Evolutionary conservation across 2,797 vertebrate genomes (phyloP).

Genomic region (Balearica regulorum): DNA sequence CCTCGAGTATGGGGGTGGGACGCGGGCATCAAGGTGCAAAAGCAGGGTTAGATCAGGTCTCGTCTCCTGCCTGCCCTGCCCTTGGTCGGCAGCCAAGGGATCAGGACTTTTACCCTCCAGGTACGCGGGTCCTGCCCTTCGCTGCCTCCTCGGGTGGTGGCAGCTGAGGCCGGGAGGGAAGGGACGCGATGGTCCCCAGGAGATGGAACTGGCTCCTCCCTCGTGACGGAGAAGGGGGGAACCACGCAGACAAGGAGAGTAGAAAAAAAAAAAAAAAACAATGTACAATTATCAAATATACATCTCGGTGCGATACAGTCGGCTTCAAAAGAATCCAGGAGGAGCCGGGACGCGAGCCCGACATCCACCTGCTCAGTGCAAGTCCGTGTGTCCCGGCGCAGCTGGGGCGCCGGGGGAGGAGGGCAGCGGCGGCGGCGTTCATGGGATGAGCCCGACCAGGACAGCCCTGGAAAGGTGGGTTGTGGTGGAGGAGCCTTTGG

Average conservation of each 20-base stretch:
- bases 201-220: background rate
- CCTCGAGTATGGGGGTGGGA: background rate
- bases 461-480: background rate
- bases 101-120: background rate
- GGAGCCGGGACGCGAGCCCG: background rate
- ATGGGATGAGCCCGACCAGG: accelerated
- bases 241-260: background rate
- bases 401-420: background rate
- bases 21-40: accelerated
- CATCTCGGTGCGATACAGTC: slow-evolving; percentile 11
- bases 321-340: background rate
- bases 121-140: background rate
- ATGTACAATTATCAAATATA: slow-evolving; percentile 61
- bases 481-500: background rate
- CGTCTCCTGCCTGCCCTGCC: background rate
- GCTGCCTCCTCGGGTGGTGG: background rate
- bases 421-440: background rate
- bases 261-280: slow-evolving; percentile 4
- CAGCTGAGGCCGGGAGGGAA: background rate
- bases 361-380: background rate
- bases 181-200: background rate
- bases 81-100: background rate
- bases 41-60: background rate
- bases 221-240: accelerated
- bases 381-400: background rate